phyloP scores from a whole-genome alignment of 2,113 vertebrate genomes.

The Atrichornis clamosus region DNA sequence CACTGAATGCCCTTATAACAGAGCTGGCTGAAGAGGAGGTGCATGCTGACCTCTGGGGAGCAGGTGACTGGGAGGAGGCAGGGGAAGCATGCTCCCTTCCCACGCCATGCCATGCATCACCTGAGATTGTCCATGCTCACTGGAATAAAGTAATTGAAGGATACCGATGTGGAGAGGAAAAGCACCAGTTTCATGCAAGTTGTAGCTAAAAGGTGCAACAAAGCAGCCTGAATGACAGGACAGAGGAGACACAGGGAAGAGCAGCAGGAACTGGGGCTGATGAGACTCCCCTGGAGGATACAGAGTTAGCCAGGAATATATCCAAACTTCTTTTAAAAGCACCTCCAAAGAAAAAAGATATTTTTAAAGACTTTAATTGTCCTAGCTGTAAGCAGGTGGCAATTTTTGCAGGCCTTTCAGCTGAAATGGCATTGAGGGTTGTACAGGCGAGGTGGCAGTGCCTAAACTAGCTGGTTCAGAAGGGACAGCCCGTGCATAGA shows the following conservation, averaged over 20 bases:
- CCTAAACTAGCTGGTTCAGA: not conserved
- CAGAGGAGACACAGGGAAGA: not conserved
- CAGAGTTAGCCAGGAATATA: not conserved
- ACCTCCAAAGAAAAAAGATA: not conserved
- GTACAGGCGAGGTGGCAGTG: not conserved
- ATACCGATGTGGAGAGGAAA: accelerated
- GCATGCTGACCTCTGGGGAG: not conserved
- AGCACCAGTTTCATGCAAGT: not conserved
- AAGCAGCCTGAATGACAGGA: not conserved
- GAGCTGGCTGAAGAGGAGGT: not conserved
- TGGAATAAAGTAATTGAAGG: not conserved
- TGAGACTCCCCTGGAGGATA: not conserved
- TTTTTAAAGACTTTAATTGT: not conserved
- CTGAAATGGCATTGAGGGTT: not conserved
- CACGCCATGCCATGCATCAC: accelerated
- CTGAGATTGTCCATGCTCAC: accelerated
- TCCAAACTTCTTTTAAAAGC: not conserved
- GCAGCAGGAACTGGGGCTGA: not conserved
- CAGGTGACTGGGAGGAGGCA: not conserved
- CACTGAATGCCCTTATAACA: accelerated
- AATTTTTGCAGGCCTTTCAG: not conserved
- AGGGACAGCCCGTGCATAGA: not conserved
- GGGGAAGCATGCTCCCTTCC: accelerated
- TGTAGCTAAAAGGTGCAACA: not conserved
- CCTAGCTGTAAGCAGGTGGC: not conserved